Evolutionary conservation across 2,888 invertebrate genomes (phyloP).

Genomic region (Trilocha varians): DNA sequence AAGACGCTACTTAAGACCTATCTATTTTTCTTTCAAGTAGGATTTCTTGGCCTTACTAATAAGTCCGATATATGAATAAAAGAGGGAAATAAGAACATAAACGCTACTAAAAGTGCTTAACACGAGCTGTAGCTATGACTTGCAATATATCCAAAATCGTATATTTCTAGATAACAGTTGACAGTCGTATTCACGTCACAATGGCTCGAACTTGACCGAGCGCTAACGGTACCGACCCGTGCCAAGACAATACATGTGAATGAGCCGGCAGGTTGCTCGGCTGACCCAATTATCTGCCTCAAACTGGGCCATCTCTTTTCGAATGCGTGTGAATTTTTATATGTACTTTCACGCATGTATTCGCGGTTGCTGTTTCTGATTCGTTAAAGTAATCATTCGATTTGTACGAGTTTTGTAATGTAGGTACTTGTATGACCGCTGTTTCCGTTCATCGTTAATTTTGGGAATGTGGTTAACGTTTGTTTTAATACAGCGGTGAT

Average conservation of each 20-base stretch:
- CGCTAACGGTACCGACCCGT: slow-evolving; percentile 55
- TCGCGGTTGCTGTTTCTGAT: slow-evolving; percentile 11
- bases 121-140: too few species aligned
- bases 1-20: too few species aligned
- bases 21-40: too few species aligned
- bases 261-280: slow-evolving; percentile 63
- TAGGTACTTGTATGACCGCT: background rate
- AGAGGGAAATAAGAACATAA: too few species aligned
- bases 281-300: slow-evolving; percentile 63
- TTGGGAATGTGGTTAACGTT: background rate
- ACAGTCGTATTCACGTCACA: slow-evolving; percentile 32
- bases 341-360: slow-evolving; percentile 41
- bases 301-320: slow-evolving; percentile 56
- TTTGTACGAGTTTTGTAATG: background rate
- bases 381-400: slow-evolving; percentile 1
- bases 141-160: slow-evolving; percentile 37
- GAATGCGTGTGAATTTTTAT: slow-evolving; percentile 54
- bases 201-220: slow-evolving; percentile 65
- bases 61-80: too few species aligned
- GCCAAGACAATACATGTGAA: slow-evolving; percentile 64
- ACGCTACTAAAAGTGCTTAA: too few species aligned
- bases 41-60: too few species aligned
- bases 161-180: slow-evolving; percentile 30
- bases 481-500: background rate
- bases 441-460: background rate